Percentiles rank a stretch among this genome's conserved stretches.
Evolutionary conservation across 1,140 invertebrate genomes (phyloP).

Genomic region (Zaprionus gabonicus): DNA sequence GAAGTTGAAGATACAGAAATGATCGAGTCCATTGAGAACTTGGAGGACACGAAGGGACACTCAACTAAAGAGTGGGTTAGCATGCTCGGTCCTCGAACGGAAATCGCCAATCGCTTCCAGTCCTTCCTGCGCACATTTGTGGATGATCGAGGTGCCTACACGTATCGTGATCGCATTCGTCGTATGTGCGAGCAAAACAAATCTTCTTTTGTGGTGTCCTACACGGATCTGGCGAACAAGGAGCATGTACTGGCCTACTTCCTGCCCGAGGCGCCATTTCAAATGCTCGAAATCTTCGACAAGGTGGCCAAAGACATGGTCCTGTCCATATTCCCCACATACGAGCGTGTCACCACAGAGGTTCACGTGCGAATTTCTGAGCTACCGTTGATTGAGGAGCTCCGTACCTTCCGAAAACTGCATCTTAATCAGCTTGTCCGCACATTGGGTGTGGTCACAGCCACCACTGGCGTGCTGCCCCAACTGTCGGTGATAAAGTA

Average conservation of each 20-base stretch:
- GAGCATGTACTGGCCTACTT: slow-evolving; percentile 98
- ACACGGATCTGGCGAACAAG: slow-evolving; percentile 93
- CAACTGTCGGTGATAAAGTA: slow-evolving; percentile 98
- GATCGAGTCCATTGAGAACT: slow-evolving; percentile 98
- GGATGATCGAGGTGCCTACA: slow-evolving; percentile 93
- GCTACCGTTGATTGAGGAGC: slow-evolving; percentile 97
- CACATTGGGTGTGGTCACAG: slow-evolving; percentile 97
- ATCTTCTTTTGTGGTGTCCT: slow-evolving; percentile 97
- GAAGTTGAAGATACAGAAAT: slow-evolving; percentile 92
- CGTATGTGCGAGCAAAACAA: slow-evolving; percentile 97
- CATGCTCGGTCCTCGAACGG: slow-evolving; percentile 97
- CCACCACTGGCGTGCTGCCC: slow-evolving; percentile 97
- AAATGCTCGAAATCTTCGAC: slow-evolving; percentile 98
- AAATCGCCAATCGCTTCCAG: slow-evolving; percentile 98
- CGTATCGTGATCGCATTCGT: slow-evolving; percentile 96
- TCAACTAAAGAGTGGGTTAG: slow-evolving; percentile 97
- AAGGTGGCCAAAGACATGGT: slow-evolving; percentile 98
- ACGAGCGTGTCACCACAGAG: slow-evolving; percentile 96
- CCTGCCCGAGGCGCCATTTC: slow-evolving; percentile 97
- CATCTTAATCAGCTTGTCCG: slow-evolving; percentile 98
- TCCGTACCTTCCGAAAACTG: slow-evolving; percentile 97
- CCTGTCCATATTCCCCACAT: slow-evolving; percentile 97
- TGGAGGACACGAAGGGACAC: slow-evolving; percentile 98
- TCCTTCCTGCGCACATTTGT: slow-evolving; percentile 96
- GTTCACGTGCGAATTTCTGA: slow-evolving; percentile 98